Conservation (phyloP, 2,113 vertebrate genomes). For the Eleginops maclovinus region DNA sequence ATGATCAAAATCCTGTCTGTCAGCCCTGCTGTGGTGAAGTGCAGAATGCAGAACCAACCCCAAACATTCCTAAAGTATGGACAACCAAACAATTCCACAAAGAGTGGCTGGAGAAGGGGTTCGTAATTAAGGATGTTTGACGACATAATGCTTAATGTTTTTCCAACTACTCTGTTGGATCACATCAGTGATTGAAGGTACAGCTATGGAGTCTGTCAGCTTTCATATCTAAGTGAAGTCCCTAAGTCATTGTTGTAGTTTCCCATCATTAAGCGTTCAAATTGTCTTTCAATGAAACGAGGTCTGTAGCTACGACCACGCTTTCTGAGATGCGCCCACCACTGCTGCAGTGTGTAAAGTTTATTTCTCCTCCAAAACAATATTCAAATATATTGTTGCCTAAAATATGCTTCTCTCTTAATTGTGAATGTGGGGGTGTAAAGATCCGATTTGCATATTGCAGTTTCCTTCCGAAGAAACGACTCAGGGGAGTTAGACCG, state of each 20-base stretch:
- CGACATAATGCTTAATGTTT: too few species aligned
- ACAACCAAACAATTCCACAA: too few species aligned
- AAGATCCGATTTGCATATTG: slow-evolving; percentile 42
- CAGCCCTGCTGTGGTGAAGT: too few species aligned
- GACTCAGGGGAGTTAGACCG: neutral
- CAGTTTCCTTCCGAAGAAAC: slow-evolving; percentile 23
- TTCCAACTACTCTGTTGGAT: too few species aligned
- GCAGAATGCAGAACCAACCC: too few species aligned
- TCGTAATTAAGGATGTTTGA: too few species aligned
- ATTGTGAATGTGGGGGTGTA: slow-evolving; percentile 23
- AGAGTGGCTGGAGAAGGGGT: too few species aligned
- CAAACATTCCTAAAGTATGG: too few species aligned
- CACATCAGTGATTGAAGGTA: too few species aligned
- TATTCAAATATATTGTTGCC: slow-evolving; percentile 4
- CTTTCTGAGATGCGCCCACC: neutral
- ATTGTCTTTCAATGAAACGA: neutral
- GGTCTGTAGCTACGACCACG: neutral
- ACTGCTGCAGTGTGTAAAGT: neutral
- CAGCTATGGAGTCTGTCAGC: too few species aligned
- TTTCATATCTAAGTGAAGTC: too few species aligned
- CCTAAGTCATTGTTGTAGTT: neutral
- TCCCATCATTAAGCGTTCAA: neutral
- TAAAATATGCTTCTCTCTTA: neutral
- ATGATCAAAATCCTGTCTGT: too few species aligned
- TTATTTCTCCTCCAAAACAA: neutral